A percentile compares a stretch with the other conserved stretches of the same genome.
phyloP scores from a whole-genome alignment of 2,888 invertebrate genomes.

The Embidobia sp. region DNA sequence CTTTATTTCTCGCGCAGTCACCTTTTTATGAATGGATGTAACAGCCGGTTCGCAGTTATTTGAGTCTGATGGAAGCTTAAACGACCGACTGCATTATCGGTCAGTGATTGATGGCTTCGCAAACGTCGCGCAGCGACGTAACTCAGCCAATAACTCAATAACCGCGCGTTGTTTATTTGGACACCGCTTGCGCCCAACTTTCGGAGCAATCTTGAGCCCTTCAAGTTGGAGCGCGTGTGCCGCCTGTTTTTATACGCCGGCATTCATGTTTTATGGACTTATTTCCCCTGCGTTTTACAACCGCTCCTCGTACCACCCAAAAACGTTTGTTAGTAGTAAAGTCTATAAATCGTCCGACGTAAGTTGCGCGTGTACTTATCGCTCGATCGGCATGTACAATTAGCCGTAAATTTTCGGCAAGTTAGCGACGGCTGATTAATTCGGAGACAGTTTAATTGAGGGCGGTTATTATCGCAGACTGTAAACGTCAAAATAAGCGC shows the following conservation, averaged over 20 bases:
- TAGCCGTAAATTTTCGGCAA: slow-evolving; percentile 23
- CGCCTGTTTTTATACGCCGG: neutral
- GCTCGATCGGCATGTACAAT: slow-evolving; percentile 10
- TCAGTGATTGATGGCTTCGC: slow-evolving; percentile 50
- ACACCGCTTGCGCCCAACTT: no score
- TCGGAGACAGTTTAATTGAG: slow-evolving; percentile 31
- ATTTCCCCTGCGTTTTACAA: slow-evolving; percentile 26
- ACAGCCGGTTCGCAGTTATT: slow-evolving; percentile 43
- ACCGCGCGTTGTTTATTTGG: slow-evolving; percentile 46
- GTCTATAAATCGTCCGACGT: no score
- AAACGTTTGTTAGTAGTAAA: no score
- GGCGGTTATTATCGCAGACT: slow-evolving; percentile 16
- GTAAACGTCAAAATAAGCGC: slow-evolving; percentile 41
- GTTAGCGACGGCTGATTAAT: slow-evolving; percentile 26
- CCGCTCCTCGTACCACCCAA: no score
- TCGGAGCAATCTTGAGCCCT: no score
- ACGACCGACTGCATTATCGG: slow-evolving; percentile 42
- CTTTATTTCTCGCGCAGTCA: slow-evolving; percentile 26
- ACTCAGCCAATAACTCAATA: no score
- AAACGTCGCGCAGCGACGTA: no score
- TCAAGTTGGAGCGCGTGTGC: no score
- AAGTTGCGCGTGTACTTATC: no score
- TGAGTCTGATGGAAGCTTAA: slow-evolving; percentile 28
- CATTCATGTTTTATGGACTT: slow-evolving; percentile 34
- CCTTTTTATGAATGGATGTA: slow-evolving; percentile 43